Base-by-base conservation (phyloP, 1,140 invertebrate species). In the Solen grandis region DNA sequence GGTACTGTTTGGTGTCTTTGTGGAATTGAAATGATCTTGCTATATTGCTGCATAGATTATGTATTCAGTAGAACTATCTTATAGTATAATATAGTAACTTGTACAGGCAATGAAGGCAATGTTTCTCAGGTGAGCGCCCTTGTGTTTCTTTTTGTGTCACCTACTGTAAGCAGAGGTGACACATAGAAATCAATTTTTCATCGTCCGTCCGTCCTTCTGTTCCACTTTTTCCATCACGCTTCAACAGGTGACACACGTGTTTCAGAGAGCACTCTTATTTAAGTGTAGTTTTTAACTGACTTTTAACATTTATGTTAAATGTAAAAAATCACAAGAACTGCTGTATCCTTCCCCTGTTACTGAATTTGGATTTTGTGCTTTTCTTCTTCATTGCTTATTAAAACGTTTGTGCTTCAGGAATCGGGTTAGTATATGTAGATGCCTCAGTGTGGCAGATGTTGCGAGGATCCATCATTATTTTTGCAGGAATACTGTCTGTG, bases 391-490 rank as follows among this genome's bases (percentile, higher is more conserved):
- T 31, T 41, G 10, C n/a, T 1, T 31, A 35, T 25, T 27, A 2
- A 5, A 16, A 1, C 41, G 72, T 57, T 60, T 65, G n/a, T 27
- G 50, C 50, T 81, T 8, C 78, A 90, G 90, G 90, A 46, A 91
- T 91, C 80, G 88, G 89, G 19, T 79, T 91, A 22, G 74, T 91
- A 36, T 90, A 90, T 85, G 87, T 91, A 13, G 88, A 91, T 87
- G 89, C 88, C 10, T 90, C 89, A n/a, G 89, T 91, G 1, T 91
- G 90, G 90, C 90, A 91, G 82, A 91, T 91, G 90, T 83, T 91
- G 19, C 31, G 90, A 65, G 90, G 90, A 13, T 90, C 89, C 14
- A 90, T 91, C 62, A 91, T 91, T 29, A 89, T 91, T 59, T 91
- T 91, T 86, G 88, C 89, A 59, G 90, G 90, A 5, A 88, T 91